Evolutionary conservation across 2,888 invertebrate genomes (phyloP).

Genomic region (Lasioglossum zephyrum): DNA sequence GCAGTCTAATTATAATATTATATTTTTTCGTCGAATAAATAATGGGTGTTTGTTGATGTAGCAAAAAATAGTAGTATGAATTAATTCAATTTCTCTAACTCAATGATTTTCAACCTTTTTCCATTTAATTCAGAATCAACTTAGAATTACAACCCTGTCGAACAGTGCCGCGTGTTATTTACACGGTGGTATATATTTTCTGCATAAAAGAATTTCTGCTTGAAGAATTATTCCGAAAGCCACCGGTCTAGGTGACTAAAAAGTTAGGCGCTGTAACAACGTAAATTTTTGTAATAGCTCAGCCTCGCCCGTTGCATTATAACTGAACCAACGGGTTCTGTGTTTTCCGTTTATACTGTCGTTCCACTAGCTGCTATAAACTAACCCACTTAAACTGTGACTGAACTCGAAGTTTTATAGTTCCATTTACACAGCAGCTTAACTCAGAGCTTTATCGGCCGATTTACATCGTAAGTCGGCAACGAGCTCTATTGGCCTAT

Average conservation of each 20-base stretch:
- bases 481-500: neutral
- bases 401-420: slow-evolving; percentile 1
- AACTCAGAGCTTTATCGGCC: neutral
- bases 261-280: neutral
- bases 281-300: slow-evolving; percentile 2
- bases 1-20: neutral
- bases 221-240: neutral
- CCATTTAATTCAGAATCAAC: no score
- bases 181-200: no score
- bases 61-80: no score
- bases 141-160: no score
- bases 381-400: neutral
- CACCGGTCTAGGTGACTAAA: neutral
- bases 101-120: no score
- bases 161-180: no score
- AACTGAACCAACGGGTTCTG: neutral
- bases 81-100: no score
- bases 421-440: neutral
- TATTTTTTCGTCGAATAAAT: neutral
- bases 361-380: neutral
- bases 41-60: no score
- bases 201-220: neutral
- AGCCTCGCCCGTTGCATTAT: neutral
- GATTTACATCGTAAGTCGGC: slow-evolving; percentile 5
- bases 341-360: neutral